Percentiles rank a stretch among this genome's conserved stretches.
phyloP scores from a whole-genome alignment of 2,113 vertebrate genomes.

The Motacilla alba region DNA sequence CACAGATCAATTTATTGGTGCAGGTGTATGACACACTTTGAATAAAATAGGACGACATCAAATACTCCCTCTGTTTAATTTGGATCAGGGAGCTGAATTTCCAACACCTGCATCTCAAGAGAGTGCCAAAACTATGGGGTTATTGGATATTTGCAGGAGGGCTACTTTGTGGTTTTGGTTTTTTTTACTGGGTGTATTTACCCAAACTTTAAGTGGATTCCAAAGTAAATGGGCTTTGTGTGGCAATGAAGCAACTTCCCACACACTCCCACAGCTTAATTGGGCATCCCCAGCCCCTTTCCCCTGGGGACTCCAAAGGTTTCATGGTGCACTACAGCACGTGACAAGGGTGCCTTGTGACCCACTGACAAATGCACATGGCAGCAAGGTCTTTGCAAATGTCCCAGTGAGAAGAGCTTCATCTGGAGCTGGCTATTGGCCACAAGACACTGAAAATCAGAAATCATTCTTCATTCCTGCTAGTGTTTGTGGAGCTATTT shows the following conservation, averaged over 20 bases:
- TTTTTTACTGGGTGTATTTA: not conserved
- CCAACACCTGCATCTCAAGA: not conserved
- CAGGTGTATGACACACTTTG: not conserved
- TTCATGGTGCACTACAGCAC: not conserved
- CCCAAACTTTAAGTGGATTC: not conserved
- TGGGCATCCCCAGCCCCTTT: not conserved
- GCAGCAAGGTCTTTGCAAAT: not conserved
- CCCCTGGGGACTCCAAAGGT: not conserved
- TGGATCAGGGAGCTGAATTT: not conserved
- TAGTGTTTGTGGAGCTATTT: not conserved
- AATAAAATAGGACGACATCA: slow-evolving; percentile 2
- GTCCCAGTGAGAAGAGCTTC: not conserved
- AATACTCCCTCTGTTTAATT: not conserved
- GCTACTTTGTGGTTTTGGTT: not conserved
- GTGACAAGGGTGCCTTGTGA: not conserved
- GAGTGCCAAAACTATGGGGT: not conserved
- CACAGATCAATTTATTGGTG: not conserved
- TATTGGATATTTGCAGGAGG: not conserved
- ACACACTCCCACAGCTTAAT: not conserved
- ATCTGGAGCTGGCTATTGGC: not conserved
- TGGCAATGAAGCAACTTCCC: not conserved
- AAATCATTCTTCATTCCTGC: not conserved
- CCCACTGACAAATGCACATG: not conserved
- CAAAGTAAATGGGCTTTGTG: not conserved
- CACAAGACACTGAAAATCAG: not conserved